These are phyloP conservation scores for Machimus atricapillus DNA, from an alignment of 2,888 invertebrate genomes.

Conservation along the genomic window DNA sequence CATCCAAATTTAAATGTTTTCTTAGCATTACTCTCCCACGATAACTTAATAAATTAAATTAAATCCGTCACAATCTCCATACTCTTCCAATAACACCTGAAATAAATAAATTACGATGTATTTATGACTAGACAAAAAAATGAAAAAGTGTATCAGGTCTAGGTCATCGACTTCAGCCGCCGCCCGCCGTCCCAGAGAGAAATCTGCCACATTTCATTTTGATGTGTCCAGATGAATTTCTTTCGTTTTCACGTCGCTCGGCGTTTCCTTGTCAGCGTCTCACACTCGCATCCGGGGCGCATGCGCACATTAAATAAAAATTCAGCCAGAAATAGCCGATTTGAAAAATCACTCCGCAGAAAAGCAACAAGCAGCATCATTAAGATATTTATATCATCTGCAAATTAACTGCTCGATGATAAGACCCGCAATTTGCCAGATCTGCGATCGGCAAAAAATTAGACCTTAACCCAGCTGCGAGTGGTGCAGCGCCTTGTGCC, in stretches of 20 bases:
- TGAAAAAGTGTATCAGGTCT: background rate
- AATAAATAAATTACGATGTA: background rate
- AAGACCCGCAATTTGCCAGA: constrained; percentile 1
- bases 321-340: background rate
- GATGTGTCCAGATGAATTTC: background rate
- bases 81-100: background rate
- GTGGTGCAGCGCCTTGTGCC: background rate
- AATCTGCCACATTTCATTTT: background rate
- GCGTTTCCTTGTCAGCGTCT: background rate
- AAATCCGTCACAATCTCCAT: background rate
- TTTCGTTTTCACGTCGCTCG: background rate
- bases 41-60: background rate
- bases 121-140: background rate
- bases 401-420: constrained; percentile 15
- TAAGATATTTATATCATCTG: constrained; percentile 8
- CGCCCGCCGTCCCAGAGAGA: background rate
- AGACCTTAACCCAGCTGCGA: constrained; percentile 20
- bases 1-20: background rate
- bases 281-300: background rate
- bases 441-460: background rate
- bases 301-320: background rate
- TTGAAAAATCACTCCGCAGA: background rate
- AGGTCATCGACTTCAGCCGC: background rate
- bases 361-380: background rate
- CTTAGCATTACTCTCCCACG: background rate